Evolutionary conservation across 2,113 vertebrate genomes (phyloP).

Genomic region (Tympanuchus pallidicinctus): DNA sequence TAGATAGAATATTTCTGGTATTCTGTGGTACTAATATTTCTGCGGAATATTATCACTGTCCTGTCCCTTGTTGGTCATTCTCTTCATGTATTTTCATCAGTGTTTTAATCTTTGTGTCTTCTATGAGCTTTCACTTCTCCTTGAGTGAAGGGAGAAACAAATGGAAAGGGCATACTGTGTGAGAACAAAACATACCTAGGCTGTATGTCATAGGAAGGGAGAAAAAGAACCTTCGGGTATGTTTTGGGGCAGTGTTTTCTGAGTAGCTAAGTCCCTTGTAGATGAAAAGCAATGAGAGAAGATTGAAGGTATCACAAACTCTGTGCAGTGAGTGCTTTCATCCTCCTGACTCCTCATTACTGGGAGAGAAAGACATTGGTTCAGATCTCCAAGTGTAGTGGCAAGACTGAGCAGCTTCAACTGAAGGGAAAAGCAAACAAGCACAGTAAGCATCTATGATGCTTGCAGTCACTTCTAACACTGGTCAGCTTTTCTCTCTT

Average conservation of each 20-base stretch:
- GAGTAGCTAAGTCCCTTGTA: neutral
- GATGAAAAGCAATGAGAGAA: neutral
- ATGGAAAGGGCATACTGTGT: neutral
- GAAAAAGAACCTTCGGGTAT: neutral
- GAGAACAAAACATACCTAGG: neutral
- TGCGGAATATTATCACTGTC: neutral
- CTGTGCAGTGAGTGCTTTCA: neutral
- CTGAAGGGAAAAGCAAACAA: neutral
- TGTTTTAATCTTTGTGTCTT: neutral
- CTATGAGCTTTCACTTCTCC: neutral
- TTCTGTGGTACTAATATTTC: neutral
- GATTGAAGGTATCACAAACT: neutral
- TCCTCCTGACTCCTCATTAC: neutral
- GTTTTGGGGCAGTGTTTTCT: neutral
- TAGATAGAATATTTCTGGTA: neutral
- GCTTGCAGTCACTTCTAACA: neutral
- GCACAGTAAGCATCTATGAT: neutral
- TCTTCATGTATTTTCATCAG: neutral
- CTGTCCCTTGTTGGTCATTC: neutral
- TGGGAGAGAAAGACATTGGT: neutral
- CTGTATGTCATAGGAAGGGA: neutral
- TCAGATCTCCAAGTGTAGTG: neutral
- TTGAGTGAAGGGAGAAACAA: neutral
- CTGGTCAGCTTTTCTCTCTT: neutral
- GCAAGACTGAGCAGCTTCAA: neutral